Evolutionary conservation across 2,888 invertebrate genomes (phyloP).

Genomic region (Trichopria drosophilae): DNA sequence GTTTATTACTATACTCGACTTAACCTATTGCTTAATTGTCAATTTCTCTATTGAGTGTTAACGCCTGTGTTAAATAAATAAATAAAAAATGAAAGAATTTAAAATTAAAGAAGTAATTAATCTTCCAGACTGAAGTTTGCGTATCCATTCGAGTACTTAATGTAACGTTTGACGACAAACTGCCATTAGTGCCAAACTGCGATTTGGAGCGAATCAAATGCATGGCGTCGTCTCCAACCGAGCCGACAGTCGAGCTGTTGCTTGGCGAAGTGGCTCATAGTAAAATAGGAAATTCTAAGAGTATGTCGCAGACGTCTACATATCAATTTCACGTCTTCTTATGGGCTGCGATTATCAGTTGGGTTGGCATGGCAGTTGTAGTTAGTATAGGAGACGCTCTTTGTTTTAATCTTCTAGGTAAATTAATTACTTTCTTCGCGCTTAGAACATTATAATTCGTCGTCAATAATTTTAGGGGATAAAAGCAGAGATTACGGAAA

Average conservation of each 20-base stretch:
- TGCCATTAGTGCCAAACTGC: too few species aligned
- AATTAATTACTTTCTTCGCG: conserved; percentile 17
- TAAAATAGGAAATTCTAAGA: too few species aligned
- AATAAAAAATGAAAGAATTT: too few species aligned
- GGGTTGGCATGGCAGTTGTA: conserved; percentile 83
- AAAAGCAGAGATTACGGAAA: conserved; percentile 76
- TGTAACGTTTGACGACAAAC: conserved; percentile 57
- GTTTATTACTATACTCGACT: too few species aligned
- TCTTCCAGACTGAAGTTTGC: conserved; percentile 39
- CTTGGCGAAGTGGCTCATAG: conserved; percentile 41
- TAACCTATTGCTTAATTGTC: too few species aligned
- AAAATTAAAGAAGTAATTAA: too few species aligned
- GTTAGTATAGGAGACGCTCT: conserved; percentile 88
- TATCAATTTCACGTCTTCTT: conserved; percentile 81
- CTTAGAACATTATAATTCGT: not conserved
- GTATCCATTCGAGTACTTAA: conserved; percentile 50
- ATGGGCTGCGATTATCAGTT: conserved; percentile 73
- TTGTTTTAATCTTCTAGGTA: conserved; percentile 81
- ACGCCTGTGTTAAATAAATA: too few species aligned
- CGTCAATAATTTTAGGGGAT: conserved; percentile 62
- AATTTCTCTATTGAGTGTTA: too few species aligned
- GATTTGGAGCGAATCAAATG: conserved; percentile 61
- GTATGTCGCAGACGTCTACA: conserved; percentile 56
- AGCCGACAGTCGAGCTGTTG: conserved; percentile 43
- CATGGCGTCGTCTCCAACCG: conserved; percentile 53